Conservation (phyloP, 1,140 invertebrate species). For the Leguminivora glycinivorella region DNA sequence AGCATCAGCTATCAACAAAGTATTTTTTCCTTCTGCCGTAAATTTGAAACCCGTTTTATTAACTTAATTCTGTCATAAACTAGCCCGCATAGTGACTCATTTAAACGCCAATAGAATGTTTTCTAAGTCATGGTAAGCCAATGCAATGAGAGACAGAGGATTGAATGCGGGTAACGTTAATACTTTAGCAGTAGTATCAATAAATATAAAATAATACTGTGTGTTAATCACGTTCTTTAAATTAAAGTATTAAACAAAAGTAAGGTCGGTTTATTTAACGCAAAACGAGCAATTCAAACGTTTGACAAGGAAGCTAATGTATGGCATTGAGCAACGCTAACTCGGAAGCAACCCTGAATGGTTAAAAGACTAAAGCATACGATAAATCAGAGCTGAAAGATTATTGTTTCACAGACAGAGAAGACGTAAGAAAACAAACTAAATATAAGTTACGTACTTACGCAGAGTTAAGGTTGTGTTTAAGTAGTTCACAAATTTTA, state of each 20-base stretch:
- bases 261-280: slow-evolving; percentile 17
- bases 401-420: not conserved
- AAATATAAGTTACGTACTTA: no score
- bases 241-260: slow-evolving; percentile 1
- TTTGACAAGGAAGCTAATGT: slow-evolving; percentile 23
- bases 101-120: slow-evolving; percentile 13
- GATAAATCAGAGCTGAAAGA: not conserved
- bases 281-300: slow-evolving; percentile 5
- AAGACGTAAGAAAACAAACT: not conserved
- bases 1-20: not conserved
- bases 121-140: slow-evolving; percentile 25
- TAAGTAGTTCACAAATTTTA: not conserved
- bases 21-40: slow-evolving; percentile 15
- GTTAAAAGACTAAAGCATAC: slow-evolving; percentile 25
- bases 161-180: slow-evolving; percentile 8
- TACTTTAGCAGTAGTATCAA: slow-evolving; percentile 13
- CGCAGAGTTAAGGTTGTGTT: no score
- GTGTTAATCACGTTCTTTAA: not conserved
- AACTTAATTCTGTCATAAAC: slow-evolving; percentile 23
- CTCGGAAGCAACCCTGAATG: slow-evolving; percentile 26
- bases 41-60: slow-evolving; percentile 21
- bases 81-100: slow-evolving; percentile 10
- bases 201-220: not conserved
- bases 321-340: slow-evolving; percentile 6
- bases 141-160: slow-evolving; percentile 12